phyloP scores from a whole-genome alignment of 2,888 invertebrate genomes.

The Hyppa rectilinea region DNA sequence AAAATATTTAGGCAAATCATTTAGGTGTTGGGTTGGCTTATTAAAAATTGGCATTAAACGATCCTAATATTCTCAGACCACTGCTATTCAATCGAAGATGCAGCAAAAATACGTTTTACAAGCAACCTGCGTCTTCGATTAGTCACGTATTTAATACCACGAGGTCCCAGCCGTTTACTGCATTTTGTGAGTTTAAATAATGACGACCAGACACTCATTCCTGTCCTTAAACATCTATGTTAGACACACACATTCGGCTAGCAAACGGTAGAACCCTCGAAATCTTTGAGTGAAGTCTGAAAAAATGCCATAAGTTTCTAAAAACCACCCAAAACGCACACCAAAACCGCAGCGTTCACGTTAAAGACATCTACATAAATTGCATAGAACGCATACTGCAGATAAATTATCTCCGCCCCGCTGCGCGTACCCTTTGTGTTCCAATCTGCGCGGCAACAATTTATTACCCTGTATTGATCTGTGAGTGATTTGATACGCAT shows the following conservation, averaged over 20 bases:
- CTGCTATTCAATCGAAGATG: background rate
- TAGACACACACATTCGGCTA: no score
- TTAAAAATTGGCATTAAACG: no score
- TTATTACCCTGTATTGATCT: conserved; percentile 21
- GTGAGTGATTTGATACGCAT: background rate
- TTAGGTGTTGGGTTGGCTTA: background rate
- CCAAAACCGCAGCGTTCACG: conserved; percentile 1
- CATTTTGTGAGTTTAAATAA: background rate
- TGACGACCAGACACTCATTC: background rate
- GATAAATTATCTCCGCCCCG: conserved; percentile 1
- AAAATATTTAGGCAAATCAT: background rate
- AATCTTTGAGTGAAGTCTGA: background rate
- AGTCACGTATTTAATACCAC: background rate
- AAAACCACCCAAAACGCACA: background rate
- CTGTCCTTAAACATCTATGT: background rate
- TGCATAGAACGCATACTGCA: conserved; percentile 9
- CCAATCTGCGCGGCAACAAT: conserved; percentile 2
- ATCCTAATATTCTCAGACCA: background rate
- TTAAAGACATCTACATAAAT: conserved; percentile 6
- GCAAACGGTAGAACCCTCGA: background rate
- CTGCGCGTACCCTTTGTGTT: conserved; percentile 22
- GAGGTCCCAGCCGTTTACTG: background rate
- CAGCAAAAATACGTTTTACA: background rate
- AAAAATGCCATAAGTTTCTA: background rate
- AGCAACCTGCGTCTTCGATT: background rate